Evolutionary conservation across 2,797 vertebrate genomes (phyloP), one percentile per base, ranked within the genome.

Genomic region (Epinephelus coioides): DNA sequence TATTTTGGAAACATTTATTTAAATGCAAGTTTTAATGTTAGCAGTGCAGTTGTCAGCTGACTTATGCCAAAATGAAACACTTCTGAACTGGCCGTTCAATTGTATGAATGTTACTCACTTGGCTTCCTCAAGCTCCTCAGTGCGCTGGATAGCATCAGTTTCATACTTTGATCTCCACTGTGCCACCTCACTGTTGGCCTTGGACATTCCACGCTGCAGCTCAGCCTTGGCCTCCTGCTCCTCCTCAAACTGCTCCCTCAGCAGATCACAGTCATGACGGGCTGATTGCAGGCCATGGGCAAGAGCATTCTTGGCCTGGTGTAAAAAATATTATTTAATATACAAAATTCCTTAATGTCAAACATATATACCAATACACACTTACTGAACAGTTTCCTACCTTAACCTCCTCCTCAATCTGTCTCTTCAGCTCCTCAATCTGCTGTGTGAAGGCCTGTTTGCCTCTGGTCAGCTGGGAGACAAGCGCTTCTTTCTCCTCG

Each of bases 381-480:
- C 1, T 9, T 2, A 25, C 1, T 34, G 6, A 34, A 4, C 2
- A 11, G 1, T 40, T 49, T 27, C 21, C 68, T 82, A 94, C 92
- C 92, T 94, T 95, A 56, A 93, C 83, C 72, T 94, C 92, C 76
- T 94, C 92, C 23, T 98, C 97, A 82, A 94, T 90, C 19, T 97
- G 96, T 67, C 96, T 94, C 89, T 97, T 98, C 49, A 98, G 34
- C 87, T 97, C 97, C 75, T 98, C 97, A 90, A 96, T 95, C 90
- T 97, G 97, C 69, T 97, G 97, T 6, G 96, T 97, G 81, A 95
- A 97, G 54, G 95, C 96, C 87, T 97, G 97, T 75, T 96, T 98
- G 38, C 96, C 95, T 94, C 97, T 95, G 71, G 96, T 96, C 23
- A 98, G 92, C 90, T 97, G 97, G 63, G 97, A 97, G 65, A 97